Conservation (phyloP, 2,888 invertebrate species). For the Magallana nippona region DNA sequence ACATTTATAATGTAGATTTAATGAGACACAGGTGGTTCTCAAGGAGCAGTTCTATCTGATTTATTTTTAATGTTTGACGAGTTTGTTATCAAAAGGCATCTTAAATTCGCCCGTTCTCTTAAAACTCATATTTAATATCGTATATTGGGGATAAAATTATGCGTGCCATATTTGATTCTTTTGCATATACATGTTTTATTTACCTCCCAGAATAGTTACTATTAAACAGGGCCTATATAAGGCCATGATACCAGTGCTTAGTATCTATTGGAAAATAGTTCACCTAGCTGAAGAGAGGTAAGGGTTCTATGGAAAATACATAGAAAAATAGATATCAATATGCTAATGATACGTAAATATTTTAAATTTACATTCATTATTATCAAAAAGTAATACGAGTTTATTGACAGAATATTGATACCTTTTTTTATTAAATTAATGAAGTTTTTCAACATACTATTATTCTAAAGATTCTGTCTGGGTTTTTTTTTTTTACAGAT, state of each 20-base stretch:
- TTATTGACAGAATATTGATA: no score
- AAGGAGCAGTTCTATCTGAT: not conserved
- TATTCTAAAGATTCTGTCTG: not conserved
- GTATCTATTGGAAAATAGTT: not conserved
- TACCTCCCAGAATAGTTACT: not conserved
- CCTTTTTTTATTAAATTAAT: no score
- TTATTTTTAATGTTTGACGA: not conserved
- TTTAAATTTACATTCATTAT: not conserved
- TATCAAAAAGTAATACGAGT: no score
- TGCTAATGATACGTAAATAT: not conserved
- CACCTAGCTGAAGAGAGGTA: slow-evolving; percentile 29
- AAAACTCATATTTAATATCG: slow-evolving; percentile 1
- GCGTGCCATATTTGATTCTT: not conserved
- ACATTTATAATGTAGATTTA: slow-evolving; percentile 8
- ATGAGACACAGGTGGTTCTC: slow-evolving; percentile 9
- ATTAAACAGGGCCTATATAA: slow-evolving; percentile 2
- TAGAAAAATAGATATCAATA: no score
- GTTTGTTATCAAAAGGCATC: not conserved
- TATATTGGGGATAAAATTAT: not conserved
- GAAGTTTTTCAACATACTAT: no score
- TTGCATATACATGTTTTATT: slow-evolving; percentile 10
- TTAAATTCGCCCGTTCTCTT: not conserved
- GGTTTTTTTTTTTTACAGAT: not conserved
- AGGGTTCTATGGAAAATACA: not conserved
- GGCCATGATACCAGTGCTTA: not conserved